Conservation (phyloP, 2,113 vertebrate species). For the Vidua macroura region DNA sequence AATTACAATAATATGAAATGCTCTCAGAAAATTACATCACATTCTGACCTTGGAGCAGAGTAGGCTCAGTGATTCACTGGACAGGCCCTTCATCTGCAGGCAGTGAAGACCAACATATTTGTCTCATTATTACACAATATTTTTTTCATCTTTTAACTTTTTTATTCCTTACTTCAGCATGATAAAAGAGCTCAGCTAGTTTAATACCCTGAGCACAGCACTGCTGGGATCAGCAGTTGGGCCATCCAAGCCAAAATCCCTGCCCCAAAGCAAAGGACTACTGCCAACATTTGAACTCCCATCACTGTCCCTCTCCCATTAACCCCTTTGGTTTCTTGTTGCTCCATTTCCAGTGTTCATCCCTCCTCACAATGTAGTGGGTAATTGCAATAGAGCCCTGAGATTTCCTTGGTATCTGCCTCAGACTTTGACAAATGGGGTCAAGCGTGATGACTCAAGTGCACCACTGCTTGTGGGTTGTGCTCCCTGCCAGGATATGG, state of each 20-base stretch:
- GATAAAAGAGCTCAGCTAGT: neutral
- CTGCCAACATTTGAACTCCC: neutral
- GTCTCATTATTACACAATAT: neutral
- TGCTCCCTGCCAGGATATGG: neutral
- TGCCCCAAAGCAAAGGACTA: neutral
- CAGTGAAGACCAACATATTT: neutral
- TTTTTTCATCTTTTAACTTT: neutral
- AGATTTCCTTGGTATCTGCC: neutral
- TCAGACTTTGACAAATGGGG: neutral
- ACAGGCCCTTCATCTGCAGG: neutral
- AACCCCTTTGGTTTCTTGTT: neutral
- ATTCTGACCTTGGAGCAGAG: neutral
- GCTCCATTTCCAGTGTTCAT: neutral
- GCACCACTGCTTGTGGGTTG: neutral
- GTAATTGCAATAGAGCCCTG: neutral
- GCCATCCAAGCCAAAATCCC: neutral
- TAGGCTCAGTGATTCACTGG: neutral
- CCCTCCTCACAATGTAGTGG: neutral
- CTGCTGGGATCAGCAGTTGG: neutral
- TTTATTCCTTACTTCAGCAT: neutral
- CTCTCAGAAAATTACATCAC: neutral
- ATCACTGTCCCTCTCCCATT: neutral
- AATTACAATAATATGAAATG: neutral
- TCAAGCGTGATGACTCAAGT: neutral
- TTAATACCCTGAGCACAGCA: neutral